These are phyloP conservation scores for Anguilla anguilla DNA, from an alignment of 2,797 vertebrate species.

Conservation along the genomic window DNA sequence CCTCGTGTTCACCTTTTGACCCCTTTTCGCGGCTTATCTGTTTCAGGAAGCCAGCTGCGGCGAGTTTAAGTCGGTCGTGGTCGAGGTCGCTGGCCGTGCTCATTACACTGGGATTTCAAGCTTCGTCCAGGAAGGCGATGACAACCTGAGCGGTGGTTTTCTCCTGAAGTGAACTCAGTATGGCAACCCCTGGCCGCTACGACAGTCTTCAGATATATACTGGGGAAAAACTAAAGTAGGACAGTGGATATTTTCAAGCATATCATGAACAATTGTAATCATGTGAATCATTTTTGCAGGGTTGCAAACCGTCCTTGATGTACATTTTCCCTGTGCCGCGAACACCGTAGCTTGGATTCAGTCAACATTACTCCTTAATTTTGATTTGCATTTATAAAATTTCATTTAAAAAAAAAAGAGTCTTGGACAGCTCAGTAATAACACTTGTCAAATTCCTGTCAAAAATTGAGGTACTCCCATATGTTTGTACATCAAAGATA, in stretches of 20 bases:
- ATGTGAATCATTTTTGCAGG: not conserved
- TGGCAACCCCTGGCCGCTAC: not conserved
- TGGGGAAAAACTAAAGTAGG: not conserved
- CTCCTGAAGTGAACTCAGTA: constrained; percentile 75
- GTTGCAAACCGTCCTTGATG: not conserved
- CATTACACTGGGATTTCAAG: constrained; percentile 86
- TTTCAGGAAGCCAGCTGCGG: constrained; percentile 83
- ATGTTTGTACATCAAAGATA: not conserved
- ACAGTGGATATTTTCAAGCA: not conserved
- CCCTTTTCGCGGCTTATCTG: constrained; percentile 23
- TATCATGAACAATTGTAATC: not conserved
- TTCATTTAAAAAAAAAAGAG: not conserved
- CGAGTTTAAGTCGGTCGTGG: constrained; percentile 82
- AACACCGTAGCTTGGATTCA: constrained; percentile 36
- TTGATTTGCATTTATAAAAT: not conserved
- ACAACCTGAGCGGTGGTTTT: constrained; percentile 82
- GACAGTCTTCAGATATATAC: not conserved
- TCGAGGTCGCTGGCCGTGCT: constrained; percentile 89
- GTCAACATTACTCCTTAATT: not conserved
- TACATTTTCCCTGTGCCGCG: constrained; percentile 12
- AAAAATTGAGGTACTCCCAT: not conserved
- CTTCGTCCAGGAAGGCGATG: constrained; percentile 82
- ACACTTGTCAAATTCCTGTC: not conserved
- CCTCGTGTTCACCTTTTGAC: not conserved
- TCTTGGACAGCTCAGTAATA: not conserved